These are phyloP conservation scores for Antechinus flavipes DNA, from an alignment of 2,113 vertebrate genomes.

Conservation along the genomic window DNA sequence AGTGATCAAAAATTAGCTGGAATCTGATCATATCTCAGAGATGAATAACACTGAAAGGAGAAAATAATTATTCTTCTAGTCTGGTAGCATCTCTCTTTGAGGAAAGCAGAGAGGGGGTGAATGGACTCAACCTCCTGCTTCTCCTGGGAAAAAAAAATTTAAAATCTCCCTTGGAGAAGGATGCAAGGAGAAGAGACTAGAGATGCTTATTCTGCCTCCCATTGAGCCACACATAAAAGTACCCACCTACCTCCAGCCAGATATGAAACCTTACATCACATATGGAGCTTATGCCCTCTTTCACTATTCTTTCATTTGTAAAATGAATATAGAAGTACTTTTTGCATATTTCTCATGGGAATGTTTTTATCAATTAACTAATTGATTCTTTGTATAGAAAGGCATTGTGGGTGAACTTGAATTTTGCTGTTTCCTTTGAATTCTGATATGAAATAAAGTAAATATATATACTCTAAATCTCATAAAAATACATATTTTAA, in stretches of 20 bases:
- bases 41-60: background rate
- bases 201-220: background rate
- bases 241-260: background rate
- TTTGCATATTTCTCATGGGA: slow-evolving; percentile 7
- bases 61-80: background rate
- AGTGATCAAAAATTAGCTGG: background rate
- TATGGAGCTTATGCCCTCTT: background rate
- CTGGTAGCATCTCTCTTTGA: background rate
- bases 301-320: background rate
- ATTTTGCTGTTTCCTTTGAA: slow-evolving; percentile 40
- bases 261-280: background rate
- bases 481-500: slow-evolving; percentile 61
- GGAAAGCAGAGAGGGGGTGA: background rate
- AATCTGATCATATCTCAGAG: background rate
- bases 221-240: background rate
- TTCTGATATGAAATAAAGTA: slow-evolving; percentile 61
- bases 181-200: background rate
- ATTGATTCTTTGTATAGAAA: slow-evolving; percentile 19
- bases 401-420: slow-evolving; percentile 34
- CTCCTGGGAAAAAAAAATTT: background rate
- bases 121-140: background rate
- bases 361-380: slow-evolving; percentile 35
- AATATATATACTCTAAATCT: slow-evolving; percentile 60
- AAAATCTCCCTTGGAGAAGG: background rate
- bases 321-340: slow-evolving; percentile 15